phyloP scores from a whole-genome alignment of 2,113 vertebrate species.

The Aphelocoma coerulescens region DNA sequence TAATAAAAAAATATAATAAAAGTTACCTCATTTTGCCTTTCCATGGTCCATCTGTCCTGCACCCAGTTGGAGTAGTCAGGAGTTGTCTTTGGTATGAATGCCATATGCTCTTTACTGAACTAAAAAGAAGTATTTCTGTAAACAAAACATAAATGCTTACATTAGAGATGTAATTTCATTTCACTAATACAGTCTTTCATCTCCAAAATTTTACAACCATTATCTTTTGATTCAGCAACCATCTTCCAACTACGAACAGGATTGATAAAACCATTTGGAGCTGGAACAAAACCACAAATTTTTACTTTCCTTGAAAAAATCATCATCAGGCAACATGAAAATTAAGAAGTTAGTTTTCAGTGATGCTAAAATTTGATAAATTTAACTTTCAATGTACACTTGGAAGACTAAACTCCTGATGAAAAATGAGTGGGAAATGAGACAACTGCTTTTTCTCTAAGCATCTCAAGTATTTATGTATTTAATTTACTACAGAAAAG shows the following conservation, averaged over 20 bases:
- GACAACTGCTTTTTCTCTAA: background rate
- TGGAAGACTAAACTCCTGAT: background rate
- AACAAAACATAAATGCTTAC: background rate
- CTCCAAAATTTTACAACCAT: background rate
- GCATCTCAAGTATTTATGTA: background rate
- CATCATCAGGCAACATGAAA: background rate
- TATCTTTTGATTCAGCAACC: background rate
- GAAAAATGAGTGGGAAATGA: background rate
- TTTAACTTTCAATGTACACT: background rate
- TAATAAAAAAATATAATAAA: background rate
- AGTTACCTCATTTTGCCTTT: slow-evolving; percentile 22
- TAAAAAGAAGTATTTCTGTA: background rate
- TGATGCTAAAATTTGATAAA: background rate
- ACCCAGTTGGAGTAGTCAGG: background rate
- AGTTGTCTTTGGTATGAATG: background rate
- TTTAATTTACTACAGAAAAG: background rate
- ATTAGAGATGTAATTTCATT: background rate
- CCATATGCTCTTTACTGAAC: background rate
- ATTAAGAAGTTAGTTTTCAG: background rate
- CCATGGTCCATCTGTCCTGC: slow-evolving; percentile 11
- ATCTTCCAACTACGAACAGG: background rate
- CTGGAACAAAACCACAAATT: background rate
- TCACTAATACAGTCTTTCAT: background rate
- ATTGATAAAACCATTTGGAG: background rate
- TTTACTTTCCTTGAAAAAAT: background rate